These are phyloP conservation scores for Sinotaia quadrata DNA, from an alignment of 2,888 invertebrate genomes.

Conservation along the genomic window DNA sequence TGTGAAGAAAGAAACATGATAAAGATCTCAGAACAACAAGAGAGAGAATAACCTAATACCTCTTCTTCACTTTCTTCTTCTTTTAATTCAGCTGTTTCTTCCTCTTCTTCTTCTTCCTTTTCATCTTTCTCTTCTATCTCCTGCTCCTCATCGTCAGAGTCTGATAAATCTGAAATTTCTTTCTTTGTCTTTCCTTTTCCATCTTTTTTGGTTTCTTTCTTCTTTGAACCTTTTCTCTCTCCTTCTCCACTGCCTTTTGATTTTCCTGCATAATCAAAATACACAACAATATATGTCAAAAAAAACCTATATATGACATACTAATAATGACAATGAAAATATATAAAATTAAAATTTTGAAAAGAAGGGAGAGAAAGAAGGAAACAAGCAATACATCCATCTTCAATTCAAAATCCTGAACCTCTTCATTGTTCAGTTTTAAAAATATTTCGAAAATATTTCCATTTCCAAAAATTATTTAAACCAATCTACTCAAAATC, in stretches of 20 bases:
- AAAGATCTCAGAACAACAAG: too few relatives aligned
- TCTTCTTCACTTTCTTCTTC: conserved; percentile 43
- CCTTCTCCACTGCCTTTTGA: conserved; percentile 29
- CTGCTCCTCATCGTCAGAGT: conserved; percentile 42
- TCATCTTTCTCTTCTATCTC: conserved; percentile 48
- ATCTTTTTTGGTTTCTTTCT: conserved; percentile 43
- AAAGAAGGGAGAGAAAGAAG: too few relatives aligned
- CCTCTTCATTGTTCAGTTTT: too few relatives aligned
- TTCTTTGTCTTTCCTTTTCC: conserved; percentile 49
- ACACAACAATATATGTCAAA: not conserved
- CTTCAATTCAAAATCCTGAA: too few relatives aligned
- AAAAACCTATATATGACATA: not conserved
- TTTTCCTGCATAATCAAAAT: conserved; percentile 8
- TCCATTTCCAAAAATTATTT: too few relatives aligned
- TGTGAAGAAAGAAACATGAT: too few relatives aligned
- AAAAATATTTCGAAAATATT: too few relatives aligned
- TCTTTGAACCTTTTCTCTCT: conserved; percentile 45
- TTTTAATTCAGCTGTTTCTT: conserved; percentile 41
- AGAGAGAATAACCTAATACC: too few relatives aligned
- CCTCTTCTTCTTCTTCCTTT: conserved; percentile 46
- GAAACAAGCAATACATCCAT: too few relatives aligned
- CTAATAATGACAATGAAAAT: not conserved
- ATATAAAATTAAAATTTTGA: not conserved
- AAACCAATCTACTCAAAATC: too few relatives aligned
- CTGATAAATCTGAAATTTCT: conserved; percentile 52